Evolutionary conservation across 2,888 invertebrate species (phyloP).

Genomic region (Clanis bilineata): DNA sequence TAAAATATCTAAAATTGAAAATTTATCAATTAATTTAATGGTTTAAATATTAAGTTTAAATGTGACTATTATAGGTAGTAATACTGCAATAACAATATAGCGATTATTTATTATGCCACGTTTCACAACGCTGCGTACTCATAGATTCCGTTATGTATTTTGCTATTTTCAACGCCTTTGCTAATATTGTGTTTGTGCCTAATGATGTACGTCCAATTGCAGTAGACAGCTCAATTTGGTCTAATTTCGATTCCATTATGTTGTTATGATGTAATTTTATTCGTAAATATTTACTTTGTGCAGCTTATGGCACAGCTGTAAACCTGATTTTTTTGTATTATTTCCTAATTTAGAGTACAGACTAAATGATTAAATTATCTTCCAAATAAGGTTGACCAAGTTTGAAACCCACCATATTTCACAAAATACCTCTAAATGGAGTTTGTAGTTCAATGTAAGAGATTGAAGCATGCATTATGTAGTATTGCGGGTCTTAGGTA

Average conservation of each 20-base stretch:
- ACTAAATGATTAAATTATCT: no score
- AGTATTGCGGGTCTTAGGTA: no score
- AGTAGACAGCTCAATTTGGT: constrained; percentile 9
- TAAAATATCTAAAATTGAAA: background rate
- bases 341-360: no score
- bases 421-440: no score
- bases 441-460: no score
- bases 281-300: background rate
- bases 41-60: background rate
- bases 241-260: background rate
- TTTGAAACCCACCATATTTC: no score
- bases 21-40: background rate
- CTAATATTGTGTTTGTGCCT: constrained; percentile 21
- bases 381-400: no score
- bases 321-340: no score
- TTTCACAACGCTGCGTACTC: no score
- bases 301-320: no score
- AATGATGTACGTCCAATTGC: constrained; percentile 31
- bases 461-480: no score
- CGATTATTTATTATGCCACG: no score
- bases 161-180: background rate
- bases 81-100: background rate
- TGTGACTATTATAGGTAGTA: background rate
- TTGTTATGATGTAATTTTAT: background rate
- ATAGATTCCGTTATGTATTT: background rate